Evolutionary conservation across 2,113 vertebrate species (phyloP), one percentile per base, ranked within the genome.

Genomic region (Halcyon senegalensis): DNA sequence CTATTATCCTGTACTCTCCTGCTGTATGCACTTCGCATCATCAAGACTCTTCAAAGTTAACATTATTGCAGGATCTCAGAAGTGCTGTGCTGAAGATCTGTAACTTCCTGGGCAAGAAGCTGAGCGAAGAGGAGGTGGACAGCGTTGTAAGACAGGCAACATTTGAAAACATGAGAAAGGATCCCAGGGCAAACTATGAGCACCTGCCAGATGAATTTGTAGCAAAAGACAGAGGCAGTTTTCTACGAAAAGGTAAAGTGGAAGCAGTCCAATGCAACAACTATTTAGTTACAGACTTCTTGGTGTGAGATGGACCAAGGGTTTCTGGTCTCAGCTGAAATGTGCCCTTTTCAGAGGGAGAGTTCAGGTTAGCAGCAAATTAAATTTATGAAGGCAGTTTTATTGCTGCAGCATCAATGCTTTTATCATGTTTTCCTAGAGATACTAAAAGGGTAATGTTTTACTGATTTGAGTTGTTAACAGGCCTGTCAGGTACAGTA

Each of bases 141-240:
- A 94, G 74, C 7, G 87, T 98, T 37, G 97, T 98, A 84, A 90
- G 97, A n/a, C 90, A 67, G 56, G 89, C 97, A 80, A 94, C 95
- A 2, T 97, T 98, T 63, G 94, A 87, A 43, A 95, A 96, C 84
- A 98, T 97, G 97, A 98, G 89, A 76, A 39, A 67, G 13, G 95
- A 98, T 75, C 92, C 96, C 27, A 93, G 94, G 73, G 89, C 94
- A 73, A 98, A 98, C 87, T 97, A 97, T 10, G 94, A 96, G 30
- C 62, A 64, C 35, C 5, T 93, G 23, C 23, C 53, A 35, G 60
- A 53, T 9, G 21, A 41, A 5, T 0, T 77, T 0, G 6, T 27
- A 17, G 30, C 3, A 1, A 63, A 27, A n/a, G 43, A 35, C 8
- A 78, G 88, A 67, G 79, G 93, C 6, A 13, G 10, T 9, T 97